These are phyloP conservation scores for Oreohelix idahoensis DNA, from an alignment of 1,140 invertebrate species.

Conservation along the genomic window DNA sequence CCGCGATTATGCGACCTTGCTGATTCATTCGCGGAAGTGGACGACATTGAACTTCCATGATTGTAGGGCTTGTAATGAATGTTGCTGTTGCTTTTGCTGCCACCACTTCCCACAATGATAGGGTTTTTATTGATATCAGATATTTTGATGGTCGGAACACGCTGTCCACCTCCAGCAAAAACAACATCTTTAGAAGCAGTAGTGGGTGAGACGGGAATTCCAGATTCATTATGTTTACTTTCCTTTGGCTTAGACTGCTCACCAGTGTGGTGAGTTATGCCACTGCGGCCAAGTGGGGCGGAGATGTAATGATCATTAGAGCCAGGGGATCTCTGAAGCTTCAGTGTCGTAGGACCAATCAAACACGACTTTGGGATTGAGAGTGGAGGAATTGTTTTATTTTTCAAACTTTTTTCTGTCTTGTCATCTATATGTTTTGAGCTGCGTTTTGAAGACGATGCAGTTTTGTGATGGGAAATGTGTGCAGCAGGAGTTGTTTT, in stretches of 20 bases:
- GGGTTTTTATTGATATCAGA: conserved; percentile 36
- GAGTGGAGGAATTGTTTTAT: conserved; percentile 26
- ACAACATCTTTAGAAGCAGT: background rate
- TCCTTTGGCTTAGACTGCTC: background rate
- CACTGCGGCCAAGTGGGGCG: background rate
- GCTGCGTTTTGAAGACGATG: conserved; percentile 9
- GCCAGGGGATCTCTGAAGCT: conserved; percentile 26
- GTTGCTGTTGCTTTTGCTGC: background rate
- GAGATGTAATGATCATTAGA: conserved; percentile 28
- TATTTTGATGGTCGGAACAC: conserved; percentile 33
- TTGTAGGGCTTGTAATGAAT: background rate
- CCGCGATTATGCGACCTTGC: background rate
- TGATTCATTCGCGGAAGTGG: background rate
- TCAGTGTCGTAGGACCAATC: conserved; percentile 10
- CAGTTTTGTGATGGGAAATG: background rate
- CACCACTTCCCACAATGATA: conserved; percentile 10
- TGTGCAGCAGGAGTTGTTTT: background rate
- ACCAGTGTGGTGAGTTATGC: background rate
- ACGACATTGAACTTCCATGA: background rate
- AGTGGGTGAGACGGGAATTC: background rate
- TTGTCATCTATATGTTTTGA: conserved; percentile 14
- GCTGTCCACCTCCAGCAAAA: background rate
- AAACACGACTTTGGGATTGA: conserved; percentile 32
- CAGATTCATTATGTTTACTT: background rate
- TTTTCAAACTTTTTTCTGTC: background rate